Conservation (phyloP, 92 coral and sea anemone genomes). For the Phymanthus crucifer region DNA sequence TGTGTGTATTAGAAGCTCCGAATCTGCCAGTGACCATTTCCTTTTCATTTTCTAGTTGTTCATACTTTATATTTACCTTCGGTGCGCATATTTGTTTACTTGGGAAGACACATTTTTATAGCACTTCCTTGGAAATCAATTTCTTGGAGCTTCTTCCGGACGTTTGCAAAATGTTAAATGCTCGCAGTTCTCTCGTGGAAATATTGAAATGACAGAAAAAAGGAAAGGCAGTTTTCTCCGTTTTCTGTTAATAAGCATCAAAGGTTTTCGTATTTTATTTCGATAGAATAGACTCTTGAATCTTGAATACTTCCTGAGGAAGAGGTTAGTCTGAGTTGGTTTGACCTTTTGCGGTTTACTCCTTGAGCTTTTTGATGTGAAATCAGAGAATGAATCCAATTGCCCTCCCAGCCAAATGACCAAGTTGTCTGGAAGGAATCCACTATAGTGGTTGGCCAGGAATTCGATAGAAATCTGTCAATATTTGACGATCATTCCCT, state of each 20-base stretch:
- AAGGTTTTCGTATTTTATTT: background rate
- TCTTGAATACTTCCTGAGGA: background rate
- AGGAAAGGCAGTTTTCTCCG: background rate
- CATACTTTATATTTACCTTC: too few species aligned
- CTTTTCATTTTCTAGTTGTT: too few species aligned
- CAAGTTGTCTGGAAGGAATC: constrained; percentile 8
- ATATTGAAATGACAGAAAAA: background rate
- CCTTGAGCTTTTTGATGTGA: background rate
- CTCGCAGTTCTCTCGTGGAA: too few species aligned
- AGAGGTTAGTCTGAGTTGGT: background rate
- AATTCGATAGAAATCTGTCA: background rate
- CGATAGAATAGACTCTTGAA: background rate
- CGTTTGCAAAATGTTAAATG: too few species aligned
- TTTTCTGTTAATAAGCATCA: background rate
- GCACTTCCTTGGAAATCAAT: too few species aligned
- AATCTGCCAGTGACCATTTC: too few species aligned
- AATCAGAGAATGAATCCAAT: background rate
- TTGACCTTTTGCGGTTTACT: constrained; percentile 4
- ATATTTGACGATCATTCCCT: background rate
- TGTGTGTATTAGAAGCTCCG: too few species aligned
- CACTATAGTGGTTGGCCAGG: background rate
- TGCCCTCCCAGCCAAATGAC: background rate
- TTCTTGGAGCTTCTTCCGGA: too few species aligned
- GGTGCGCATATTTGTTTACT: too few species aligned
- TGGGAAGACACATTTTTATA: too few species aligned